Base-by-base conservation (phyloP, 2,888 invertebrate genomes). In the Alcis repandata region DNA sequence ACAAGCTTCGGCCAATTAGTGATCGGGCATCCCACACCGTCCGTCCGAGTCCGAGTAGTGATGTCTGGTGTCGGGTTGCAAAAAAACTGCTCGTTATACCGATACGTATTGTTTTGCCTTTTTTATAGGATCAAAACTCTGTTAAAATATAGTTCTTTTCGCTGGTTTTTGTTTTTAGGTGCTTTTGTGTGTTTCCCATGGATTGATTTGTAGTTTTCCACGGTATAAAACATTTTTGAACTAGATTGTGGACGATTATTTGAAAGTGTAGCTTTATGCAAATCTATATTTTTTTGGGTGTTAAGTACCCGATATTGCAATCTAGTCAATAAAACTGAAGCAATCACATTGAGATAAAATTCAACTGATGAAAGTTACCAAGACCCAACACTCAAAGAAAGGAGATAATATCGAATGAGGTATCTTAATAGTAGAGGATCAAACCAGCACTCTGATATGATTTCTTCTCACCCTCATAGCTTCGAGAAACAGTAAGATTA, bases 1-100 rank as follows among this genome's bases (percentile, higher is more conserved):
- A 73, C 69, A 71, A 66, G 71, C 67, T 63, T 60, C 48, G 53
- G 62, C 67, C 73, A 71, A 73, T 71, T 73, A 71, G 69, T 57
- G 38, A 53, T 40, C 53, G 54, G 61, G 59, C 63, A 71, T 67
- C 70, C 63, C 63, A 63, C 60, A 63, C 61, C 53, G 54, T 59
- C 65, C 53, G 40, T 61, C 62, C 61, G 62, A 68, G 40, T 61
- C 62, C 61, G 62, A 68, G 68, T 64, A 64, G 62, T 51, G 66
- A 32, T 33, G 64, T 59, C 52, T 66, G 65, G 60, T 61, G 60
- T 61, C 51, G 45, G 57, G 10, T 51, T 45, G 56, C 57, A 60
- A 66, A 66, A 63, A 66, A 59, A 19, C 32, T 10, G 45, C 65
- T 66, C 65, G 65, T 66, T 66, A 65, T 45, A 65, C 57, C 65